A percentile compares a stretch with the other conserved stretches of the same genome.
Conservation (phyloP, 2,113 vertebrate genomes). For the Dromas ardeola region DNA sequence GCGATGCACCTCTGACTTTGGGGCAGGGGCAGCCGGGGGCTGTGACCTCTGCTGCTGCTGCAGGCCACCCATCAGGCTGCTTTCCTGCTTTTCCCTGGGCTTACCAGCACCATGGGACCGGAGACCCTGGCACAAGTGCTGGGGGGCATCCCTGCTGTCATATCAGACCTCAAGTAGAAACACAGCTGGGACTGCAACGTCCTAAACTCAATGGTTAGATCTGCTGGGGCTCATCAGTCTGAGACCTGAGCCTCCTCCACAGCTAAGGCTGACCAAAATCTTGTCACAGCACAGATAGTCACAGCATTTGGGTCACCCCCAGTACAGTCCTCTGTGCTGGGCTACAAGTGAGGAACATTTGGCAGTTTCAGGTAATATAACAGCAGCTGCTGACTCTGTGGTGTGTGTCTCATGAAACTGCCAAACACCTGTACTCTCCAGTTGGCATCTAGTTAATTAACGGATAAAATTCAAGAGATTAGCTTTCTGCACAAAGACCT, state of each 20-base stretch:
- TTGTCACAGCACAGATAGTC: not conserved
- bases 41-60: not conserved
- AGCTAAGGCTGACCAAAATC: not conserved
- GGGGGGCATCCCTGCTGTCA: not conserved
- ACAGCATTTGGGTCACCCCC: not conserved
- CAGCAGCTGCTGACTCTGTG: constrained; percentile 48
- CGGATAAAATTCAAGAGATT: constrained; percentile 19
- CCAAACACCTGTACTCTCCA: constrained; percentile 60
- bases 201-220: not conserved
- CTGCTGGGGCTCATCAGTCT: not conserved
- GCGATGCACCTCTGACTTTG: not conserved
- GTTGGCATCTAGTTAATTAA: constrained; percentile 58
- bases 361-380: constrained; percentile 34
- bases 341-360: not conserved
- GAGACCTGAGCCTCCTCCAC: not conserved
- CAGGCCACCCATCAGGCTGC: not conserved
- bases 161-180: not conserved
- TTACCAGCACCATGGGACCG: not conserved
- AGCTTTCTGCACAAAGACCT: not conserved
- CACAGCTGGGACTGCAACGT: accelerated
- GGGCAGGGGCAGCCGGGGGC: not conserved
- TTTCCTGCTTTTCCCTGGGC: not conserved
- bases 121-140: not conserved
- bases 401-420: constrained; percentile 13
- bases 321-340: not conserved